Base-by-base conservation (phyloP, 2,888 invertebrate genomes). In the Anticlea derivata region DNA sequence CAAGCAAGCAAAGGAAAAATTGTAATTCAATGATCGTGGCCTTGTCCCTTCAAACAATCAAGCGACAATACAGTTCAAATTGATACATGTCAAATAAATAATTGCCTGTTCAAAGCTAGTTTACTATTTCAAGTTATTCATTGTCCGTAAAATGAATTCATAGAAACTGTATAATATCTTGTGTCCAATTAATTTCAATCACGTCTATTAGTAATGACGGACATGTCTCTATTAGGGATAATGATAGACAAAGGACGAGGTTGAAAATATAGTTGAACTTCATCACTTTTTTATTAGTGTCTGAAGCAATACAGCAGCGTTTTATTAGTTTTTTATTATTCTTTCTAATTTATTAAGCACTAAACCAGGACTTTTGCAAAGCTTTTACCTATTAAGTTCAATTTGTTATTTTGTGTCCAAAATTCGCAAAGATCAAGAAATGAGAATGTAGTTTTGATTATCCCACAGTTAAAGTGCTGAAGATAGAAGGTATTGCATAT, bases 181-280 rank as follows among this genome's bases (percentile, higher is more conserved):
- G 43, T 33, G 53, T 58, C 54, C 56, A 58, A 58, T 58, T 61
- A 58, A 50, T 54, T 45, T 58, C 39, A 48, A 50, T 45, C 58
- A 56, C 44, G 52, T 56, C 57, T 50, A 51, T 50, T 51, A 52
- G 34, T 52, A 55, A 56, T 55, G 55, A 53, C 52, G 40, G 61
- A 57, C 56, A 55, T 57, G 38, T 34, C 56, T 59, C 33, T 55
- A 53, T 61, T 57, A 59, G 50, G 54, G 23, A 40, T 54, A 60
- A 58, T 58, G 48, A 48, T 34, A 45, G 49, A 59, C 56, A 59
- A 57, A 57, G 45, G 37, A 24, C 39, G 13, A 29, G 3, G 29
- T 49, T 30, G 17, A 38, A 11, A 46, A 50, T 29, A 33, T 27
- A 41, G 39, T 29, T 7, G 23, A 7, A 37, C 43, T 26, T 50